Conservation (phyloP, 2,888 invertebrate species). For the Thelaira solivaga region DNA sequence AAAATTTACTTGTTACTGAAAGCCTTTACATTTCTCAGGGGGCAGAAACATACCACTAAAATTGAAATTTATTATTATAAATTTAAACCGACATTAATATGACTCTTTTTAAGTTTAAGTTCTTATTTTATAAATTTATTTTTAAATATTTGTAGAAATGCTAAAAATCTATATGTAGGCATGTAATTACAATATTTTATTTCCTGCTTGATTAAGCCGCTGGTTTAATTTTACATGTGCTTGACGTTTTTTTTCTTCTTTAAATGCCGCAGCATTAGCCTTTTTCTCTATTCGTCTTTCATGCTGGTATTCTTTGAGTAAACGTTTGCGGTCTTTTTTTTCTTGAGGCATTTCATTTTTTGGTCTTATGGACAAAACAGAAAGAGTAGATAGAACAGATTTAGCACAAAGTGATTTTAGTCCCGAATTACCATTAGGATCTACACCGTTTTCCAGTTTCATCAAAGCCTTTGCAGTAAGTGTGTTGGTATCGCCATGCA, state of each 20-base stretch:
- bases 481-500: slow-evolving; percentile 80
- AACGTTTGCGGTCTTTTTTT: slow-evolving; percentile 85
- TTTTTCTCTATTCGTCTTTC: slow-evolving; percentile 90
- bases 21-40: too few relatives aligned
- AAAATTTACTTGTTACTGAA: too few relatives aligned
- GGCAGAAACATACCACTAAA: too few relatives aligned
- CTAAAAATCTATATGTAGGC: too few relatives aligned
- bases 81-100: too few relatives aligned
- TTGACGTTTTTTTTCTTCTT: slow-evolving; percentile 89
- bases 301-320: slow-evolving; percentile 86
- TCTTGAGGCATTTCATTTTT: slow-evolving; percentile 89
- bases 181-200: slow-evolving; percentile 78
- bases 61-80: too few relatives aligned
- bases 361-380: slow-evolving; percentile 83
- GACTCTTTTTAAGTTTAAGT: too few relatives aligned
- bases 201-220: slow-evolving; percentile 85
- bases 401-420: slow-evolving; percentile 81
- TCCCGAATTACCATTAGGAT: slow-evolving; percentile 72
- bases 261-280: slow-evolving; percentile 88
- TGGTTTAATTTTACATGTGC: slow-evolving; percentile 88
- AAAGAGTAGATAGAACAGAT: slow-evolving; percentile 83
- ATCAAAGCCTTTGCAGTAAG: slow-evolving; percentile 84
- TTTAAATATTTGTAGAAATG: too few relatives aligned
- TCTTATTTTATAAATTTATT: too few relatives aligned
- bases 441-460: slow-evolving; percentile 79